Conservation (phyloP, 2,113 vertebrate genomes). For the Prinia subflava region DNA sequence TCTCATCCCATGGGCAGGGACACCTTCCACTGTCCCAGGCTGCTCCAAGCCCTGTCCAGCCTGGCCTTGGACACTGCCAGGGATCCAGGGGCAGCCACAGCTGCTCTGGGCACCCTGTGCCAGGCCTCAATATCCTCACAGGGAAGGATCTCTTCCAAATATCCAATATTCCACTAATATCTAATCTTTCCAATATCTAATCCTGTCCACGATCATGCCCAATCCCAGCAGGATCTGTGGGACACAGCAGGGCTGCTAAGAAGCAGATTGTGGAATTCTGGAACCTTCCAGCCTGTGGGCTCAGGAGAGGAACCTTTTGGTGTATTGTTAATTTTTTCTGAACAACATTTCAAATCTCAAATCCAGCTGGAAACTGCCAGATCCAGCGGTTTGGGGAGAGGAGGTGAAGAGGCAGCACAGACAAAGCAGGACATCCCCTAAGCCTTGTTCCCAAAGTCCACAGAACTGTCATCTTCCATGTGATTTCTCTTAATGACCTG, state of each 20-base stretch:
- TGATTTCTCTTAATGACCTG: not conserved
- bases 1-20: accelerated
- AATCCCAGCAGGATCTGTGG: not conserved
- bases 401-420: not conserved
- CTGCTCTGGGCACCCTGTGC: not conserved
- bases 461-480: not conserved
- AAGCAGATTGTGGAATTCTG: not conserved
- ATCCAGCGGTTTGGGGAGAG: not conserved
- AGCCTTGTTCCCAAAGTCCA: not conserved
- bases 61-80: not conserved
- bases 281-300: not conserved
- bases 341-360: not conserved
- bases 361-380: not conserved
- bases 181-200: not conserved
- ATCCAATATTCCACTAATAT: not conserved
- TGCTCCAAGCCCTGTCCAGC: accelerated
- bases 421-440: accelerated
- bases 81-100: not conserved
- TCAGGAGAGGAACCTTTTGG: not conserved
- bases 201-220: no score
- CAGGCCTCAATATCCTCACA: accelerated
- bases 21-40: accelerated
- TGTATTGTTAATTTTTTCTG: not conserved
- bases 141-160: not conserved
- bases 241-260: not conserved